phyloP scores from a whole-genome alignment of 1,140 invertebrate species.

The Hyphantria cunea region DNA sequence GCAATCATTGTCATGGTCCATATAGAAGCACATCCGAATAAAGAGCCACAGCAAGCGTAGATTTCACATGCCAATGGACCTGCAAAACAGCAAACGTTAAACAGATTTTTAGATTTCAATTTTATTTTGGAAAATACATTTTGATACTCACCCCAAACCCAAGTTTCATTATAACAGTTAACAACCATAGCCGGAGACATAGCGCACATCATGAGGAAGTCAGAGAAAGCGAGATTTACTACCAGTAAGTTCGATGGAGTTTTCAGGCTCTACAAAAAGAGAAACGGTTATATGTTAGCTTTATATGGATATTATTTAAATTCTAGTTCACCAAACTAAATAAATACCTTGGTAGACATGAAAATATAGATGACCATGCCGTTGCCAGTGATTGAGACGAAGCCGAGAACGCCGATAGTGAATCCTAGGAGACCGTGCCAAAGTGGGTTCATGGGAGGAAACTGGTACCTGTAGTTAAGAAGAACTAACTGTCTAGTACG shows the following conservation, averaged over 20 bases:
- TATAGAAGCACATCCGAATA: slow-evolving; percentile 92
- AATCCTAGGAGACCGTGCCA: slow-evolving; percentile 86
- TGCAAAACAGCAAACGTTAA: slow-evolving; percentile 29
- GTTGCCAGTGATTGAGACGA: slow-evolving; percentile 89
- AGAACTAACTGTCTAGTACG: too few relatives aligned
- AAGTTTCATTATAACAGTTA: slow-evolving; percentile 93
- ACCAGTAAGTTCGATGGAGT: slow-evolving; percentile 93
- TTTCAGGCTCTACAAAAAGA: slow-evolving; percentile 82
- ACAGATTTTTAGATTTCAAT: neutral
- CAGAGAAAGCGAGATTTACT: slow-evolving; percentile 93
- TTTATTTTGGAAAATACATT: too few relatives aligned
- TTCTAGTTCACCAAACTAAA: slow-evolving; percentile 2
- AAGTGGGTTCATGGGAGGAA: slow-evolving; percentile 85
- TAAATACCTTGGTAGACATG: slow-evolving; percentile 75
- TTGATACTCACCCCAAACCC: slow-evolving; percentile 86
- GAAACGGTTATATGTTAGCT: neutral
- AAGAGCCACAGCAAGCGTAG: slow-evolving; percentile 90
- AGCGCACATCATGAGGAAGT: slow-evolving; percentile 93
- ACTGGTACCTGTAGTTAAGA: slow-evolving; percentile 81
- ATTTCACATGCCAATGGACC: slow-evolving; percentile 91
- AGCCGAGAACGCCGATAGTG: slow-evolving; percentile 83
- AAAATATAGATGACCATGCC: slow-evolving; percentile 94
- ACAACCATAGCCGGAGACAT: slow-evolving; percentile 93
- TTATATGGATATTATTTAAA: neutral
- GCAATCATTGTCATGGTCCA: slow-evolving; percentile 94